Percentiles rank a stretch among this genome's conserved stretches.
phyloP scores from a whole-genome alignment of 2,797 vertebrate genomes.

The Borostomias antarcticus region DNA sequence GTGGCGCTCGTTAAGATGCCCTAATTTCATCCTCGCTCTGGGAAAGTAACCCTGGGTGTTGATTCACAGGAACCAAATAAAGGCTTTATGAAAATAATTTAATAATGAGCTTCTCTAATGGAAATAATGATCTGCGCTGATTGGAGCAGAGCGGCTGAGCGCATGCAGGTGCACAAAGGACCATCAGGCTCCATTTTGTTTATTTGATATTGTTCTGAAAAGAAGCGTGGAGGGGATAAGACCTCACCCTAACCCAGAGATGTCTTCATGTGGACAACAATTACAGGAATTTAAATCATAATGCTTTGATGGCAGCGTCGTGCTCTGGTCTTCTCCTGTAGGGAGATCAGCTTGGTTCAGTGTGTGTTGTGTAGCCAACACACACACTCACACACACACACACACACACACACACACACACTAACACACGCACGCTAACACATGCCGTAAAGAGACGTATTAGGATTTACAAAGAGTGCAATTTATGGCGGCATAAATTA shows the following conservation, averaged over 20 bases:
- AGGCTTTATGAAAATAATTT: conserved; percentile 33
- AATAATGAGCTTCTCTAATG: conserved; percentile 50
- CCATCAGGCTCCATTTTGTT: conserved; percentile 49
- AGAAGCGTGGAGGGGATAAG: conserved; percentile 21
- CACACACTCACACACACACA: background rate
- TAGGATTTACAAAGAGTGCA: conserved; percentile 9
- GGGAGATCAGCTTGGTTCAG: conserved; percentile 27
- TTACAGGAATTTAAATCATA: conserved; percentile 41
- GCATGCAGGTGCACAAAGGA: conserved; percentile 42
- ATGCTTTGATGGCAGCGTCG: conserved; percentile 27
- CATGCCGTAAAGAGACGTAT: background rate
- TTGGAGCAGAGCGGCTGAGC: conserved; percentile 27
- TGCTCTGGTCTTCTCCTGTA: conserved; percentile 17
- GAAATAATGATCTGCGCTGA: conserved; percentile 49
- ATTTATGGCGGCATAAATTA: background rate
- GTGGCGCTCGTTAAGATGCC: conserved; percentile 3
- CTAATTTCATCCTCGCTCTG: conserved; percentile 14
- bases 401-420: too few species aligned
- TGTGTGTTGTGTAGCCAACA: conserved; percentile 24
- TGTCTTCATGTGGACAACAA: conserved; percentile 33
- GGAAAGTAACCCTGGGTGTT: conserved; percentile 26
- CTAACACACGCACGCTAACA: background rate
- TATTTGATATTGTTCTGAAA: conserved; percentile 44
- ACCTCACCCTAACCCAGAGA: too few species aligned
- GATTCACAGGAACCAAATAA: conserved; percentile 39